Evolutionary conservation across 2,888 invertebrate species (phyloP).

Genomic region (Autographa gamma): DNA sequence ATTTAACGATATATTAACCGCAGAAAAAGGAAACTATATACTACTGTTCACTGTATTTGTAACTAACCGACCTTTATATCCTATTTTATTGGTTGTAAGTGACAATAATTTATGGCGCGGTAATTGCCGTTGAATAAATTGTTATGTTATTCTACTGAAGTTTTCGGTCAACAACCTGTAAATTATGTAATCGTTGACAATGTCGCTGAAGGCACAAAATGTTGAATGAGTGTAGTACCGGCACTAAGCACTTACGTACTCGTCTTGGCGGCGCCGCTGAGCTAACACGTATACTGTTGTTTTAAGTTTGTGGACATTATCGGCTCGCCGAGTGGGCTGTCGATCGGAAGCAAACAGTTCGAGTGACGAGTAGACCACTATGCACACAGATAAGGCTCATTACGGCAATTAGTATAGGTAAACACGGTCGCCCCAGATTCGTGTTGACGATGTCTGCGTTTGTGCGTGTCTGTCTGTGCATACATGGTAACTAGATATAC

Average conservation of each 20-base stretch:
- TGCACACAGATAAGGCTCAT: conserved; percentile 83
- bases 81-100: conserved; percentile 44
- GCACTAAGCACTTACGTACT: conserved; percentile 23
- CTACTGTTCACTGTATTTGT: conserved; percentile 49
- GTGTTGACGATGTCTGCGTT: conserved; percentile 62
- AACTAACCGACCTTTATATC: conserved; percentile 56
- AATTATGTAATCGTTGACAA: conserved; percentile 38
- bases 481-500: conserved; percentile 41
- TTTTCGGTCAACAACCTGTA: conserved; percentile 51
- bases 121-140: conserved; percentile 41
- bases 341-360: conserved; percentile 77
- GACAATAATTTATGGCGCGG: conserved; percentile 42
- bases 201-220: conserved; percentile 37
- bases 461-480: conserved; percentile 43
- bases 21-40: conserved; percentile 67
- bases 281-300: conserved; percentile 50
- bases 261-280: conserved; percentile 56
- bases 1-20: conserved; percentile 71
- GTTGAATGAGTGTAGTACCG: conserved; percentile 27
- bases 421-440: conserved; percentile 81
- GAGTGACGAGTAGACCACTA: conserved; percentile 70
- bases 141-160: conserved; percentile 16
- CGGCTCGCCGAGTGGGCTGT: conserved; percentile 73
- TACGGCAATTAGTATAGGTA: conserved; percentile 84
- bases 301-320: conserved; percentile 59